Conservation (phyloP, 2,888 invertebrate species). For the Leucophora obtusa region DNA sequence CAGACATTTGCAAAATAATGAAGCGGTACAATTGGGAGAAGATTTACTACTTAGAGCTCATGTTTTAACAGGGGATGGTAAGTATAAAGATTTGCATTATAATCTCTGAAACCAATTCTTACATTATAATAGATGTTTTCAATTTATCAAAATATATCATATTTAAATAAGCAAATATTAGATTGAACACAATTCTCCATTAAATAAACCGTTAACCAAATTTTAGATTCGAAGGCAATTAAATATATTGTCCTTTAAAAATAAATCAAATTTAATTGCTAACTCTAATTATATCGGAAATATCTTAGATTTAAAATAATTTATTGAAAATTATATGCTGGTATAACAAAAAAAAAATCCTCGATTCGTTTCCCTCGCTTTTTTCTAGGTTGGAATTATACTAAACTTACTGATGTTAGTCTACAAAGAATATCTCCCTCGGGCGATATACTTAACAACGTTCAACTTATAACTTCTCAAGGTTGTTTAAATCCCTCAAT, state of each 20-base stretch:
- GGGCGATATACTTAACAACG: slow-evolving; percentile 75
- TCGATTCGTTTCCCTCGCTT: neutral
- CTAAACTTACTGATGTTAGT: slow-evolving; percentile 80
- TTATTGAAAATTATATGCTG: too few relatives aligned
- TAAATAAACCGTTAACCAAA: too few relatives aligned
- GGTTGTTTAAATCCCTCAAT: slow-evolving; percentile 80
- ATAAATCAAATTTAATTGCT: too few relatives aligned
- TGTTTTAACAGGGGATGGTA: slow-evolving; percentile 81
- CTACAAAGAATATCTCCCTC: slow-evolving; percentile 75
- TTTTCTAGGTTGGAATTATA: slow-evolving; percentile 79
- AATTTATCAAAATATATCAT: too few relatives aligned
- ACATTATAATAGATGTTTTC: too few relatives aligned
- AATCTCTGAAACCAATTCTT: too few relatives aligned
- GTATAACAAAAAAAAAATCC: too few relatives aligned
- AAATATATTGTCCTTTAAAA: too few relatives aligned
- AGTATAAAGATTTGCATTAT: slow-evolving; percentile 43
- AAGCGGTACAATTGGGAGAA: slow-evolving; percentile 81
- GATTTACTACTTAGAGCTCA: slow-evolving; percentile 80
- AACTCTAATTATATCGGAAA: neutral
- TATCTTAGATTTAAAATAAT: too few relatives aligned
- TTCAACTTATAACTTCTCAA: slow-evolving; percentile 77
- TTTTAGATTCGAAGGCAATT: too few relatives aligned
- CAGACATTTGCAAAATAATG: slow-evolving; percentile 79
- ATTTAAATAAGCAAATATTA: too few relatives aligned
- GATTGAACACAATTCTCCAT: too few relatives aligned